phyloP scores from a whole-genome alignment of 2,113 vertebrate genomes.

The Steatornis caripensis region DNA sequence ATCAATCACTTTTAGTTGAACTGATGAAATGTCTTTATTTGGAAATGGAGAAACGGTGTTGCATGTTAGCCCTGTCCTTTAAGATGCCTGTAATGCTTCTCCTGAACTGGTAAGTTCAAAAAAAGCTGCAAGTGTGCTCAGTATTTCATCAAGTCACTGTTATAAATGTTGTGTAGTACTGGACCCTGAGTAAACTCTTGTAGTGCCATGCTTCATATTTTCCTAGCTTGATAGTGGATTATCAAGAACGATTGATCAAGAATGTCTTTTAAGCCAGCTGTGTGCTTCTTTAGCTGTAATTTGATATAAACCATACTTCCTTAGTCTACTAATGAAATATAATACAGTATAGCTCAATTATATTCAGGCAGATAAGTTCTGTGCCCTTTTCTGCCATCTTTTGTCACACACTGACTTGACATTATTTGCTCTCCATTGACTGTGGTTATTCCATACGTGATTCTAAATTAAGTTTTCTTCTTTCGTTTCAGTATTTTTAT shows the following conservation, averaged over 20 bases:
- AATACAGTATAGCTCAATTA: neutral
- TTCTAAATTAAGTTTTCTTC: neutral
- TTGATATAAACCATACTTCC: neutral
- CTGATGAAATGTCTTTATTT: neutral
- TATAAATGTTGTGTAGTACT: neutral
- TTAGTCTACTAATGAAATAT: neutral
- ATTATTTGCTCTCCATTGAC: neutral
- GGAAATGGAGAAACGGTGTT: neutral
- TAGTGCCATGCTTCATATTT: neutral
- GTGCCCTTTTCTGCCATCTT: neutral
- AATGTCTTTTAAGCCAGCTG: neutral
- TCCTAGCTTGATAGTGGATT: neutral
- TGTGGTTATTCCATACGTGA: neutral
- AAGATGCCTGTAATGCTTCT: neutral
- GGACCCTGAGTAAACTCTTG: neutral
- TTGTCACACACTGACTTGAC: neutral
- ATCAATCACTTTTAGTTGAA: neutral
- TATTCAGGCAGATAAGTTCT: neutral
- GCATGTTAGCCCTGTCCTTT: neutral
- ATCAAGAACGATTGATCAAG: neutral
- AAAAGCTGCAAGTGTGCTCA: neutral
- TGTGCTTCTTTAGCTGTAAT: neutral
- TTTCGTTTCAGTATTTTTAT: neutral
- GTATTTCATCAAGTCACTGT: neutral
- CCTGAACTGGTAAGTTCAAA: neutral